Base-by-base conservation (phyloP, 2,888 invertebrate species). In the Lasioglossum pauxillum region DNA sequence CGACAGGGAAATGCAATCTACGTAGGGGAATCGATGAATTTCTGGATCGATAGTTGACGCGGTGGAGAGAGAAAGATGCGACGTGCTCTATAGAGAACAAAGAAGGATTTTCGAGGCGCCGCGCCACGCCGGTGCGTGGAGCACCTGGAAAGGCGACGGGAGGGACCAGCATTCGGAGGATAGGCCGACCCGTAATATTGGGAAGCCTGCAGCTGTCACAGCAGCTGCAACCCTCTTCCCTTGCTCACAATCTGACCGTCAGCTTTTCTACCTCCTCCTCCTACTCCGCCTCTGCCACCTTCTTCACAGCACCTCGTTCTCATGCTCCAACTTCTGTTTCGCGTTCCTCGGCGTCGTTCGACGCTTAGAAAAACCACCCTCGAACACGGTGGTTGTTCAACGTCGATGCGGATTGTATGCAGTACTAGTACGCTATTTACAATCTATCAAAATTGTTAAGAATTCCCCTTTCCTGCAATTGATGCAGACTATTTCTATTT, bases 121-220 rank as follows among this genome's bases (percentile, higher is more conserved):
- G 91, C 83, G 84, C 83, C 82, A 84, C 84, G 83, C 82, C 83
- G 91, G 84, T 90, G 82, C 88, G 83, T 83, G 80, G 35, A 89
- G 87, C 91, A 91, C 91, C 91, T 91, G 91, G 91, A 89, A 86
- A 90, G 86, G 75, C 60, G 84, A 79, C 64, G 91, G 76, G 78
- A 89, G 90, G 88, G 88, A 84, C 83, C 89, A 88, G 69, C 84
- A 86, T 85, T 88, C 90, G 91, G 86, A 90, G 90, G 91, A 91
- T 91, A 91, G 89, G 83, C 77, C 80, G 87, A 77, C 82, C 88
- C 87, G 89, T 89, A 91, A 93, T 92, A 92, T 92, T 87, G 93
- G 91, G 93, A 92, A 92, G 89, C 76, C 85, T 92, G 93, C 94
- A 94, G 94, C 94, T 94, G 94, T 93, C 91, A 91, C 91, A 91